Conservation (phyloP, 1,140 invertebrate species). For the Daktulosphaira vitifoliae region DNA sequence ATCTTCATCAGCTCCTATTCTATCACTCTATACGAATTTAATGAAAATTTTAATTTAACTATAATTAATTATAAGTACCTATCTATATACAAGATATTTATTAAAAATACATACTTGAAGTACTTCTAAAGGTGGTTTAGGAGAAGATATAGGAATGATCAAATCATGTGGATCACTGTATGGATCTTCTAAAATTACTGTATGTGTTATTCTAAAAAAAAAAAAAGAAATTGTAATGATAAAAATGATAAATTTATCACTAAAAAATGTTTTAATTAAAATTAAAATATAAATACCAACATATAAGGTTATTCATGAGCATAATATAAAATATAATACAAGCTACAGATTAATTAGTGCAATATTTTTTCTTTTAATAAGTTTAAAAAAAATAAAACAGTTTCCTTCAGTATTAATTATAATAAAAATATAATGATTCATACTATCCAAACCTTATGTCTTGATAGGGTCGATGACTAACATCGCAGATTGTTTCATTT, state of each 20-base stretch:
- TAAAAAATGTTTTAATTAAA: too few relatives aligned
- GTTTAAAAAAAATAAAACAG: too few relatives aligned
- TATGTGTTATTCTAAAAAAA: constrained; percentile 78
- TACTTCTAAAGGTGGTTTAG: constrained; percentile 70
- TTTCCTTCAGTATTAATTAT: too few relatives aligned
- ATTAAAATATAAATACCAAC: too few relatives aligned
- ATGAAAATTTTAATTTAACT: background rate
- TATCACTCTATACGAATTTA: constrained; percentile 54
- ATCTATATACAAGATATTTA: background rate
- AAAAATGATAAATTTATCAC: too few relatives aligned
- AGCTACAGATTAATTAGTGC: too few relatives aligned
- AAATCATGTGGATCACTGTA: constrained; percentile 79
- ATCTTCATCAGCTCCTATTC: constrained; percentile 90
- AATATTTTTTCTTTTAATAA: too few relatives aligned
- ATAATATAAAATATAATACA: too few relatives aligned
- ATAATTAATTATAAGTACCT: background rate
- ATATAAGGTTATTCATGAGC: too few relatives aligned
- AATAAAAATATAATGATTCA: too few relatives aligned
- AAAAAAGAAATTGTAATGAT: background rate
- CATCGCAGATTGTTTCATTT: constrained; percentile 92
- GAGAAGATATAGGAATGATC: constrained; percentile 69
- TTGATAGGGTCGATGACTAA: constrained; percentile 81
- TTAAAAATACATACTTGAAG: constrained; percentile 47
- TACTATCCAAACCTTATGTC: constrained; percentile 68
- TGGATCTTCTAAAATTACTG: constrained; percentile 92